These are phyloP conservation scores for Oscheius sp. DNA, from an alignment of 2,888 invertebrate species.

Conservation along the genomic window DNA sequence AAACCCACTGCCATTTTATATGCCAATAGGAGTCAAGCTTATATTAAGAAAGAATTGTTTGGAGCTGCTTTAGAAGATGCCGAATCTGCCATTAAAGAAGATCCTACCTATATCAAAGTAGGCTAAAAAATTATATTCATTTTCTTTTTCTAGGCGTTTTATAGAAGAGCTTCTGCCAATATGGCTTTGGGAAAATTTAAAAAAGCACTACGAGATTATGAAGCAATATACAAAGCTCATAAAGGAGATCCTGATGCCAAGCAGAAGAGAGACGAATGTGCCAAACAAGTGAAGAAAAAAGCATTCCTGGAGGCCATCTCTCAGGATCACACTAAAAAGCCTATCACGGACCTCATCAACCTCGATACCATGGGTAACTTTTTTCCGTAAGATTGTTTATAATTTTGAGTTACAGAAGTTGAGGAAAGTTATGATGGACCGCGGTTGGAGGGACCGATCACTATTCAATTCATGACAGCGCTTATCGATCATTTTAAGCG, in stretches of 20 bases:
- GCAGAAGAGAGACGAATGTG: slow-evolving; percentile 87
- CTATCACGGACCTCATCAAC: slow-evolving; percentile 87
- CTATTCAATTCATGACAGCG: slow-evolving; percentile 87
- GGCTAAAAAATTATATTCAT: background rate
- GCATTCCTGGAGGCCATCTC: slow-evolving; percentile 97
- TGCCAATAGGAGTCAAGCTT: slow-evolving; percentile 93
- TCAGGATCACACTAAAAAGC: slow-evolving; percentile 87
- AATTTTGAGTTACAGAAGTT: slow-evolving; percentile 80
- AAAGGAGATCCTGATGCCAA: slow-evolving; percentile 95
- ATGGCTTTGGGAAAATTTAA: slow-evolving; percentile 98
- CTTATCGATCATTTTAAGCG: slow-evolving; percentile 89
- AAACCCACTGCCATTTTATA: slow-evolving; percentile 88
- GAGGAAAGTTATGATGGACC: slow-evolving; percentile 95
- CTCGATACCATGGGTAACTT: slow-evolving; percentile 77
- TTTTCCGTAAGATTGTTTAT: background rate
- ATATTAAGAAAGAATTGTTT: slow-evolving; percentile 91
- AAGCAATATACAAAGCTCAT: slow-evolving; percentile 83
- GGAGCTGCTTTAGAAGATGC: slow-evolving; percentile 94
- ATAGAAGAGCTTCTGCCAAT: slow-evolving; percentile 92
- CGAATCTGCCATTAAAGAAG: slow-evolving; percentile 87
- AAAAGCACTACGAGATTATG: slow-evolving; percentile 93
- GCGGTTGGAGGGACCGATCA: slow-evolving; percentile 84
- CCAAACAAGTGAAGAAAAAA: slow-evolving; percentile 91
- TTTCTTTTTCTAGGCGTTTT: slow-evolving; percentile 88
- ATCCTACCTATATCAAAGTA: slow-evolving; percentile 87